phyloP scores from a whole-genome alignment of 2,797 vertebrate species.

The Limosa lapponica region DNA sequence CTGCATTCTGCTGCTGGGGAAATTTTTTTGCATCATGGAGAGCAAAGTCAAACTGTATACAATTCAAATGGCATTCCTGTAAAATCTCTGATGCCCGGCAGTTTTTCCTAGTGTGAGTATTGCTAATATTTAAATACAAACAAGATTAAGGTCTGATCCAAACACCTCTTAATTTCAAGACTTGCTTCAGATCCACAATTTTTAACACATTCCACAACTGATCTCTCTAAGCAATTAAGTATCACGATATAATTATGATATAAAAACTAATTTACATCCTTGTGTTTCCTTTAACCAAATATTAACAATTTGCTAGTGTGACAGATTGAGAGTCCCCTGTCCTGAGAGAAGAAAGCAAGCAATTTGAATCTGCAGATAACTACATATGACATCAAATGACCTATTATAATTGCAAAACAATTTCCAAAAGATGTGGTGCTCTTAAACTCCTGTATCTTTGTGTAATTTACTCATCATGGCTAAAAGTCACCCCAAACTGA shows the following conservation, averaged over 20 bases:
- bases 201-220: neutral
- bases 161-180: neutral
- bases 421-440: neutral
- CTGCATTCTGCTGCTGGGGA: neutral
- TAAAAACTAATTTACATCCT: neutral
- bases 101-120: neutral
- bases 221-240: neutral
- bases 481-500: neutral
- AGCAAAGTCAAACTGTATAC: neutral
- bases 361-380: neutral
- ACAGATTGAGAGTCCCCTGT: neutral
- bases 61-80: neutral
- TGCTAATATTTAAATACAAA: neutral
- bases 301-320: neutral
- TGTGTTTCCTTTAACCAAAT: neutral
- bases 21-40: neutral
- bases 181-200: neutral
- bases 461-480: fast-evolving
- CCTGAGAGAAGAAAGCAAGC: neutral
- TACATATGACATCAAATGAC: neutral
- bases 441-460: neutral
- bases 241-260: neutral
- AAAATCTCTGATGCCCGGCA: neutral
- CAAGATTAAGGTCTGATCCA: neutral
- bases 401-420: neutral